Evolutionary conservation across 2,797 vertebrate species (phyloP), one percentile per base, ranked within the genome.

Genomic region (Anas georgica): DNA sequence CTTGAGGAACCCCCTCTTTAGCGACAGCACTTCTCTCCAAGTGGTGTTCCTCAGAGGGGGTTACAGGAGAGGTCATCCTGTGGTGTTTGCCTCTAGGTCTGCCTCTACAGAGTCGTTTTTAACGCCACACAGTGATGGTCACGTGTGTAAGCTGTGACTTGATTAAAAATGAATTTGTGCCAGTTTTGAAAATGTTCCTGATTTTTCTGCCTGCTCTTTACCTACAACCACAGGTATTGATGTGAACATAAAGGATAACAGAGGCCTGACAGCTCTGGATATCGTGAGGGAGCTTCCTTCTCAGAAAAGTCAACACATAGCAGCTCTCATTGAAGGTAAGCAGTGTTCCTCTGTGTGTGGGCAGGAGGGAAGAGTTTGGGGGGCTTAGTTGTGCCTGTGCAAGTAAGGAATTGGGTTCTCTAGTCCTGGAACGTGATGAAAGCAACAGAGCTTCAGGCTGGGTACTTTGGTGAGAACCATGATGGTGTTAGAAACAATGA

Each of bases 231-330:
- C 96, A 99, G 99, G 99, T 93, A 98, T 99, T 39, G 98, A 99
- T 48, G 99, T 99, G 93, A 99, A 98, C 97, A 99, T 99, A 58
- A 96, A 98, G 23, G 99, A 99, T 95, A 98, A 98, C 96, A 98
- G 98, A 96, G 98, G 99, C 74, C 97, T 99, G 97, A 98, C 99
- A 2, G 99, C 99, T 68, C 98, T 99, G 96, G 99, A 99, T 97
- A 99, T 98, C 25, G 99, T 99, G 92, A 98, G 98, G 90, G 99
- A 99, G 39, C 98, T 99, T 98, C 99, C 99, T 29, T 99, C 99
- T 37, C 98, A 99, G 97, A 99, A 99, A 97, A 99, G 99, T 97
- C 98, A 99, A 66, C 98, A 99, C 96, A 99, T 99, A 70, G 99
- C 98, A 29, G 98, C 98, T 62, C 98, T 99, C 67, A 99, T 99